phyloP scores from a whole-genome alignment of 2,797 vertebrate genomes.

The Anisognathus igniventris region DNA sequence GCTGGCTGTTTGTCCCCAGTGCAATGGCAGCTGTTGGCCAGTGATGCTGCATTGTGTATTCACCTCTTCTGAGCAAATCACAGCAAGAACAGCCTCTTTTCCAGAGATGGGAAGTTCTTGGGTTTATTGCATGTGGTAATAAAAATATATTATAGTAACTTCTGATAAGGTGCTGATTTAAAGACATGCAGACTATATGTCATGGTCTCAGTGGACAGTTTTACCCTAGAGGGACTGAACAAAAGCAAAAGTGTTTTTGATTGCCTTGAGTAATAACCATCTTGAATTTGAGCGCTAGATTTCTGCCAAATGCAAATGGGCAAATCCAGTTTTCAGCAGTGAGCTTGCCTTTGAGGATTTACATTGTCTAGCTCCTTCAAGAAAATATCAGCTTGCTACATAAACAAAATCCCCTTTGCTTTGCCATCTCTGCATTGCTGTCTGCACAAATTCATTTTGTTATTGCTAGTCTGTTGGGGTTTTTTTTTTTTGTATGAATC shows the following conservation, averaged over 20 bases:
- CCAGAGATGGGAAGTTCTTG: not conserved
- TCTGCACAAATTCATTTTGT: not conserved
- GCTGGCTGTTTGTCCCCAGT: not conserved
- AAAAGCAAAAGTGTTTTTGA: not conserved
- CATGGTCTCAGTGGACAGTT: not conserved
- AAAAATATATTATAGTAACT: not conserved
- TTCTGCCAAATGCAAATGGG: not conserved
- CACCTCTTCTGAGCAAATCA: not conserved
- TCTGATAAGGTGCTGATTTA: not conserved
- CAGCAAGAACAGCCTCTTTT: not conserved
- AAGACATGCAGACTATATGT: not conserved
- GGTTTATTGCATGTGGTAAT: not conserved
- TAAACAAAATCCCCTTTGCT: not conserved
- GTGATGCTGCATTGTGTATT: not conserved
- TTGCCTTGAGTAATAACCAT: not conserved
- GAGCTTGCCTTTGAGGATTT: not conserved
- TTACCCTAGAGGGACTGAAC: not conserved
- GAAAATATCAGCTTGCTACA: not conserved
- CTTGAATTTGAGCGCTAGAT: not conserved
- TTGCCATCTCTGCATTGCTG: not conserved
- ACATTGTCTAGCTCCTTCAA: not conserved
- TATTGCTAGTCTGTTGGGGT: not conserved
- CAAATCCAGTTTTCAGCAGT: not conserved
- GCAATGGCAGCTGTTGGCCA: not conserved
- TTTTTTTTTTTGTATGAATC: not conserved